A percentile compares a stretch with the other conserved stretches of the same genome.
These are phyloP conservation scores for Dunckerocampus dactyliophorus DNA, from an alignment of 2,113 vertebrate genomes.

Conservation along the genomic window DNA sequence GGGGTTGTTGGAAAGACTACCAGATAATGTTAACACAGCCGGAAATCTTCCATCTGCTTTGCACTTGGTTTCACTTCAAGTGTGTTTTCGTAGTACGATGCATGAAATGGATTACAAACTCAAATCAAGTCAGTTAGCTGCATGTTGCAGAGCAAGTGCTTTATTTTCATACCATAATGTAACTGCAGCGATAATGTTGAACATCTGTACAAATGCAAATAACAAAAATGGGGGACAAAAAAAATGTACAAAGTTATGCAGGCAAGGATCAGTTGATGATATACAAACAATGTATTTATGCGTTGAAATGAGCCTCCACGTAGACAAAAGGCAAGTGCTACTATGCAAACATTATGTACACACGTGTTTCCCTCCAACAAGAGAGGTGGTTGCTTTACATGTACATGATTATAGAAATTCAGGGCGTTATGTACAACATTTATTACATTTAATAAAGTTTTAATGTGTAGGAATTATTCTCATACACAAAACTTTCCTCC, in stretches of 20 bases:
- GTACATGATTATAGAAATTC: slow-evolving; percentile 79
- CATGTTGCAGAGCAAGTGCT: slow-evolving; percentile 84
- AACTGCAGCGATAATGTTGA: slow-evolving; percentile 89
- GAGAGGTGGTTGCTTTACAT: slow-evolving; percentile 94
- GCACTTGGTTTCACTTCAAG: too few species aligned
- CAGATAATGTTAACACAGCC: too few species aligned
- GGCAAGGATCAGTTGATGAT: slow-evolving; percentile 80
- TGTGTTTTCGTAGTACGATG: too few species aligned
- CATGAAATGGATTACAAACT: background rate
- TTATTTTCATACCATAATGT: slow-evolving; percentile 95
- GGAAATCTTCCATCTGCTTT: too few species aligned
- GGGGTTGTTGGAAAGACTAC: too few species aligned
- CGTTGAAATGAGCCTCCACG: slow-evolving; percentile 81
- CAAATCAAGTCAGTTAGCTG: slow-evolving; percentile 12
- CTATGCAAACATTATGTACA: slow-evolving; percentile 91
- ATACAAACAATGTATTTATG: slow-evolving; percentile 81
- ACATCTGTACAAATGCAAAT: slow-evolving; percentile 98
- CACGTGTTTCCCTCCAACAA: slow-evolving; percentile 84
- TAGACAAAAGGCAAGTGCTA: slow-evolving; percentile 83
- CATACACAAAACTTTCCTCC: slow-evolving; percentile 43
- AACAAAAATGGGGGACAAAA: slow-evolving; percentile 82
- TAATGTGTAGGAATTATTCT: slow-evolving; percentile 60
- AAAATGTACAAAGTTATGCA: slow-evolving; percentile 90
- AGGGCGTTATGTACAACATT: slow-evolving; percentile 78
- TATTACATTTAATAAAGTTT: slow-evolving; percentile 73